phyloP scores from a whole-genome alignment of 2,888 invertebrate species.

The Caenorhabditis becei region DNA sequence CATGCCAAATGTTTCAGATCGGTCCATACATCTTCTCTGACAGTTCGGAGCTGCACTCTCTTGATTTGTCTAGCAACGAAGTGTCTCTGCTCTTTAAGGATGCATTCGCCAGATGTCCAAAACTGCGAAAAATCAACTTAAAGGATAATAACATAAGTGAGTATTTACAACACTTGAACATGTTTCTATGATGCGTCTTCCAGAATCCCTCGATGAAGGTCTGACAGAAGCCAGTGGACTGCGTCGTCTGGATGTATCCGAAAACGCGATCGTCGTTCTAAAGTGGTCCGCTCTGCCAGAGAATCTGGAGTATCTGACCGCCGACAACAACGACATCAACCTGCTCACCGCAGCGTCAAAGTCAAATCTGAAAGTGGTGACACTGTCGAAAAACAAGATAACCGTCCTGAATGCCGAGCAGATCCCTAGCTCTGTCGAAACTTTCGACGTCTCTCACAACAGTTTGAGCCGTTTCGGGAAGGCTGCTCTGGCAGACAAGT shows the following conservation, averaged over 20 bases:
- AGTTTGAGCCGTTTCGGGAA: conserved; percentile 52
- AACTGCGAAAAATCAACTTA: conserved; percentile 72
- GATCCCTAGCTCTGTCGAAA: conserved; percentile 67
- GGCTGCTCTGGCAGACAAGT: conserved; percentile 50
- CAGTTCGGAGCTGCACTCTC: conserved; percentile 68
- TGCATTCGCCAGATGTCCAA: conserved; percentile 75
- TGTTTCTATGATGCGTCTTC: neutral
- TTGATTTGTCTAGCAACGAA: conserved; percentile 73
- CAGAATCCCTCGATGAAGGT: conserved; percentile 65
- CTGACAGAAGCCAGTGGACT: conserved; percentile 53
- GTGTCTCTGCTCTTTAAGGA: conserved; percentile 73
- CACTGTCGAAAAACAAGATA: conserved; percentile 69
- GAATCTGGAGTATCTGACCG: conserved; percentile 63
- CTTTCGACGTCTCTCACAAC: conserved; percentile 64
- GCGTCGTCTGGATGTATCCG: conserved; percentile 65
- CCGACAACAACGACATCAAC: conserved; percentile 68
- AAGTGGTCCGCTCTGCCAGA: conserved; percentile 68
- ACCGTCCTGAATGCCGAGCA: conserved; percentile 69
- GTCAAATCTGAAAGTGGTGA: conserved; percentile 51
- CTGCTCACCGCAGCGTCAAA: conserved; percentile 62
- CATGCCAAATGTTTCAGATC: conserved; percentile 58
- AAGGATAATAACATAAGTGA: conserved; percentile 71
- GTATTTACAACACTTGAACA: conserved; percentile 82
- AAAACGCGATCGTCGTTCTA: conserved; percentile 60
- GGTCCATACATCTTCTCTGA: conserved; percentile 77